phyloP scores from a whole-genome alignment of 2,113 vertebrate genomes.

The Percopsis transmontana region DNA sequence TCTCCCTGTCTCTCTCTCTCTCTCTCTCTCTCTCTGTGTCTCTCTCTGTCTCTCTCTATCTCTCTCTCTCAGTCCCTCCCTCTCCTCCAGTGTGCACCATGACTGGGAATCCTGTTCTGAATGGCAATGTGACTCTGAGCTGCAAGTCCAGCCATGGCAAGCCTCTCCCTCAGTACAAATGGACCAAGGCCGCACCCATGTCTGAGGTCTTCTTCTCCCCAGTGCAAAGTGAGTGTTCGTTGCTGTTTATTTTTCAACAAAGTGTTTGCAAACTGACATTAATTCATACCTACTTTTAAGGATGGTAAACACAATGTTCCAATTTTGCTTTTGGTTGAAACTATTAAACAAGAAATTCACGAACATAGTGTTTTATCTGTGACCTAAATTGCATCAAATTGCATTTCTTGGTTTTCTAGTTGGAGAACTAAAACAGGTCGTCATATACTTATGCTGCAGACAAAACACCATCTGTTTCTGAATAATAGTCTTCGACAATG shows the following conservation, averaged over 20 bases:
- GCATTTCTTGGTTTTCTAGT: neutral
- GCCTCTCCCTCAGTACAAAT: constrained; percentile 83
- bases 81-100: constrained; percentile 82
- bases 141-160: constrained; percentile 86
- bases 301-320: too few species aligned
- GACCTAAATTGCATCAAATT: too few species aligned
- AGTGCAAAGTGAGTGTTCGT: constrained; percentile 76
- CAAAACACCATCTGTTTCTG: constrained; percentile 63
- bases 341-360: too few species aligned
- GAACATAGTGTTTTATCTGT: too few species aligned
- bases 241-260: neutral
- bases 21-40: neutral
- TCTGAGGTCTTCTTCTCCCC: constrained; percentile 84
- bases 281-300: too few species aligned
- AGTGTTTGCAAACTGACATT: too few species aligned
- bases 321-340: too few species aligned
- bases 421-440: too few species aligned
- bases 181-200: constrained; percentile 79
- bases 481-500: constrained; percentile 36
- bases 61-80: constrained; percentile 83
- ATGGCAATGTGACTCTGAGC: constrained; percentile 86
- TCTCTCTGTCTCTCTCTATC: constrained; percentile 1
- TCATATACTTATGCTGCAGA: constrained; percentile 6
- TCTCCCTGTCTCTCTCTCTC: constrained; percentile 1
- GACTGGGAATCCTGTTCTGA: constrained; percentile 74